These are phyloP conservation scores for Lacerta agilis DNA, from an alignment of 2,797 vertebrate species.

Conservation along the genomic window DNA sequence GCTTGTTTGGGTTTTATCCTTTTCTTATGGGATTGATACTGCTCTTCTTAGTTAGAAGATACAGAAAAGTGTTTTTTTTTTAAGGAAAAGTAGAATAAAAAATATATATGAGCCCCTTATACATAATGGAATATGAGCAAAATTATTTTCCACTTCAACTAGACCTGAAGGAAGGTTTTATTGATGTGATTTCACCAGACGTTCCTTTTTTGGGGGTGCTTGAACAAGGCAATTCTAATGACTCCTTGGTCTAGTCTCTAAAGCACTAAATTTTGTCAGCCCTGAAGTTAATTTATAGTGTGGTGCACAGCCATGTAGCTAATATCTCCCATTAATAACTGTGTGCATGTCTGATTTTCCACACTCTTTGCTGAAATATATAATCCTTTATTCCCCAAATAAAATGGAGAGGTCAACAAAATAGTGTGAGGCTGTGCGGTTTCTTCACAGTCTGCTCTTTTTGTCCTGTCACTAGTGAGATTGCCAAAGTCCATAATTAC, in stretches of 20 bases:
- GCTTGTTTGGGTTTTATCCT: neutral
- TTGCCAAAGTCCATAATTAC: neutral
- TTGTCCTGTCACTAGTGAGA: neutral
- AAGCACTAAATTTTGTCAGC: neutral
- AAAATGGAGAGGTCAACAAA: neutral
- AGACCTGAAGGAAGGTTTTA: neutral
- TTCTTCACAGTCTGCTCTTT: neutral
- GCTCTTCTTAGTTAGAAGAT: too few species aligned
- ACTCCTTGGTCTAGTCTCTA: neutral
- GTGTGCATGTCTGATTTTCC: neutral
- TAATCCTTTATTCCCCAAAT: neutral
- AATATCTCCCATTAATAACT: neutral
- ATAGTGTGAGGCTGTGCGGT: neutral
- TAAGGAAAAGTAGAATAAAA: neutral
- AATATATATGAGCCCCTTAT: neutral
- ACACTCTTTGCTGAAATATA: neutral
- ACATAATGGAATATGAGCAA: neutral
- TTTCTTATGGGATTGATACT: neutral
- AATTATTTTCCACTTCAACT: neutral
- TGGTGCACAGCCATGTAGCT: neutral
- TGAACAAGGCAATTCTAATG: neutral
- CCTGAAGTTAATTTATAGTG: neutral
- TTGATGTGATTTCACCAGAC: neutral
- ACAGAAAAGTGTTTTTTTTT: neutral
- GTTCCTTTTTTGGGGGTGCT: neutral